phyloP scores from a whole-genome alignment of 2,113 vertebrate species.

The Conger conger region DNA sequence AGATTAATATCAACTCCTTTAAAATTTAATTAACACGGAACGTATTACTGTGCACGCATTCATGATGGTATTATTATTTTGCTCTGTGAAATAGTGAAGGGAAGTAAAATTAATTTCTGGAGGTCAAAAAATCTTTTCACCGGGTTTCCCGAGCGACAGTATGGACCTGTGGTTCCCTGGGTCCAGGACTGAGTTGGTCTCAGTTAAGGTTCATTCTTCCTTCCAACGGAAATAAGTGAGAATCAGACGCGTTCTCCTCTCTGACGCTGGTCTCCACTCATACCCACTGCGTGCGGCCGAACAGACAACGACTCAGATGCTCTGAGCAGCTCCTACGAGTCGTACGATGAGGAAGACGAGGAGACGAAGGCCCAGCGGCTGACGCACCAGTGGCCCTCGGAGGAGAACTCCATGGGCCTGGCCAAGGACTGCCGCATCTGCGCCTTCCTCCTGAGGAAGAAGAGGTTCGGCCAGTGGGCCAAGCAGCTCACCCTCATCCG shows the following conservation, averaged over 20 bases:
- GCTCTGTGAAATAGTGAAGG: no score
- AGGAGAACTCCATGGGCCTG: constrained; percentile 83
- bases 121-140: no score
- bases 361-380: constrained; percentile 81
- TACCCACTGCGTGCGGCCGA: no score
- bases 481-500: constrained; percentile 92
- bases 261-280: constrained; percentile 2
- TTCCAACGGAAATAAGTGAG: background rate
- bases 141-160: background rate
- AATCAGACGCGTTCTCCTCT: constrained; percentile 10
- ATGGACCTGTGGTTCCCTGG: background rate
- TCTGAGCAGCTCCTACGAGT: constrained; percentile 96
- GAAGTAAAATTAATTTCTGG: no score
- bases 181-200: background rate
- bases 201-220: background rate
- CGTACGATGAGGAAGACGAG: constrained; percentile 95
- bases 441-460: constrained; percentile 93
- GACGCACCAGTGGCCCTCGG: constrained; percentile 83
- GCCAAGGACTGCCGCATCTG: constrained; percentile 90
- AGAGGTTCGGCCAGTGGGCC: constrained; percentile 95
- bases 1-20: no score
- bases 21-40: no score
- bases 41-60: no score
- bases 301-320: constrained; percentile 96
- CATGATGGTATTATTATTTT: no score